Percentiles rank a stretch among this genome's conserved stretches.
phyloP scores from a whole-genome alignment of 1,140 invertebrate genomes.

The Solen grandis region DNA sequence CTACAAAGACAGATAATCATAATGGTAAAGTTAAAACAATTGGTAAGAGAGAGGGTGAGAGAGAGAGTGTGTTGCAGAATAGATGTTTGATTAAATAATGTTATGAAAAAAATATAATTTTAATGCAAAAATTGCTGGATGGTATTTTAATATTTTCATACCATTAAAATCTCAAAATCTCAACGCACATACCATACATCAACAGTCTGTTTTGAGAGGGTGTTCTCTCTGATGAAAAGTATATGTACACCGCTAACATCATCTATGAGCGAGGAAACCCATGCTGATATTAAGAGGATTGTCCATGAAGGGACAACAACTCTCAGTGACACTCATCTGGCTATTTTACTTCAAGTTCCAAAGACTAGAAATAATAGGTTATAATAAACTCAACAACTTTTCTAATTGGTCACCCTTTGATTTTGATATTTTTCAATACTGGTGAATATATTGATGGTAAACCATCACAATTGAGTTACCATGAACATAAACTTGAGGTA shows the following conservation, averaged over 20 bases:
- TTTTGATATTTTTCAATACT: too few species aligned
- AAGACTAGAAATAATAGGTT: not conserved
- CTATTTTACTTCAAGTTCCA: not conserved
- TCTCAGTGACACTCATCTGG: not conserved
- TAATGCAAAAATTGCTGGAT: conserved; percentile 17
- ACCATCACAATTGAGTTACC: too few species aligned
- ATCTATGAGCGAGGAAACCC: not conserved
- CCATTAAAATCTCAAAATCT: conserved; percentile 1
- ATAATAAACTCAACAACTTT: too few species aligned
- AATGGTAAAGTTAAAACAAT: not conserved
- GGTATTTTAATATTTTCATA: not conserved
- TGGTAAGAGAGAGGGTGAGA: not conserved
- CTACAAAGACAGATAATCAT: conserved; percentile 2
- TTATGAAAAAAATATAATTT: conserved; percentile 4
- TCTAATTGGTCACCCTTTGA: too few species aligned
- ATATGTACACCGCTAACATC: not conserved
- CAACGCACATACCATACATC: not conserved
- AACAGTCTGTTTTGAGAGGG: not conserved
- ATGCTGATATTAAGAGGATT: not conserved
- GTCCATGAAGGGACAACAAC: not conserved
- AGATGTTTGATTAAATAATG: conserved; percentile 1
- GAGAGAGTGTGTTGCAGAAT: not conserved
- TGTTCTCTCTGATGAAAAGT: not conserved
- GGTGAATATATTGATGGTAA: too few species aligned
- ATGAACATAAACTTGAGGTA: too few species aligned